Evolutionary conservation across 2,888 invertebrate species (phyloP), one percentile per base, ranked within the genome.

Genomic region (Craniophora ligustri): DNA sequence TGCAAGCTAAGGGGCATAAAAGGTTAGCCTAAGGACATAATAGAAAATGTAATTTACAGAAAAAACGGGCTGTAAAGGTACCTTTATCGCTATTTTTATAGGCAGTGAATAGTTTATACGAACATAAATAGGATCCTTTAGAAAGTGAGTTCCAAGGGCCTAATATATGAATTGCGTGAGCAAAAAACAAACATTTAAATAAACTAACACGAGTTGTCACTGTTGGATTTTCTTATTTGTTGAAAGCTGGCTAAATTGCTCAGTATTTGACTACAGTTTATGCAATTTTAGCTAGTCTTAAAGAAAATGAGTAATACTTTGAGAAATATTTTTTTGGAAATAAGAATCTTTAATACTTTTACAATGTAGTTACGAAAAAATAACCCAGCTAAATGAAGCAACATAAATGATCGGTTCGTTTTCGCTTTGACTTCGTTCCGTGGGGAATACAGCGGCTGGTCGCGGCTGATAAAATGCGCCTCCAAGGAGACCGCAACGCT

Each of bases 401-500:
- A 57, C 60, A 59, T 53, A 71, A 71, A 66, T 62, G 71, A 68
- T 55, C 50, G 23, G 49, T 46, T 31, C 47, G 38, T 58, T 51
- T 38, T 38, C 36, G 58, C 56, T 45, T 41, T 35, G 60, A 41
- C 35, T 67, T 10, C 42, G 21, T 36, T 61, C 70, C 62, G 48
- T 36, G 40, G 67, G 60, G 70, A 50, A 38, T 31, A 42, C 35
- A 39, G 5, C 48, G 63, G 53, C 73, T 73, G 73, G 64, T 46
- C 41, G 58, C 36, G 67, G 59, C 69, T 69, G 73, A 73, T 73
- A 73, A 73, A 73, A 69, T 64, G 66, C 60, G 57, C 58, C 53
- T 53, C 57, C 14, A 40, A 67, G 53, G 55, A 60, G 39, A 49
- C 49, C 16, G 32, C 42, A 46, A 64, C 51, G 63, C 53, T 58